phyloP scores from a whole-genome alignment of 2,113 vertebrate genomes.

The human (Homo sapiens) region GRCh38 chr17:9931501-9932000 shows the following conservation, averaged over 20 bases:
- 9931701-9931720: too few relatives aligned
- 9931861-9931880: not conserved
- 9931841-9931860: fast-evolving
- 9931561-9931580: not conserved
- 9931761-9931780: not conserved
- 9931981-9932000: fast-evolving
- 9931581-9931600: not conserved
- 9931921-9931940: not conserved
- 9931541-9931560: fast-evolving
- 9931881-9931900: not conserved
- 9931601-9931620: not conserved
- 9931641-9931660: not conserved
- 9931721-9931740: fast-evolving
- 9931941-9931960: not conserved
- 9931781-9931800: not conserved
- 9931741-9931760: not conserved
- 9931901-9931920: not conserved
- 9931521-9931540: fast-evolving
- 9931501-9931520: not conserved
- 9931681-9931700: not conserved
- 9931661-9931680: not conserved
- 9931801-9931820: not conserved
- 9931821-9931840: not conserved
- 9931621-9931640: not conserved
- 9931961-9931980: fast-evolving